These are phyloP conservation scores for Dascillus cervinus DNA, from an alignment of 2,888 invertebrate genomes.

Conservation along the genomic window DNA sequence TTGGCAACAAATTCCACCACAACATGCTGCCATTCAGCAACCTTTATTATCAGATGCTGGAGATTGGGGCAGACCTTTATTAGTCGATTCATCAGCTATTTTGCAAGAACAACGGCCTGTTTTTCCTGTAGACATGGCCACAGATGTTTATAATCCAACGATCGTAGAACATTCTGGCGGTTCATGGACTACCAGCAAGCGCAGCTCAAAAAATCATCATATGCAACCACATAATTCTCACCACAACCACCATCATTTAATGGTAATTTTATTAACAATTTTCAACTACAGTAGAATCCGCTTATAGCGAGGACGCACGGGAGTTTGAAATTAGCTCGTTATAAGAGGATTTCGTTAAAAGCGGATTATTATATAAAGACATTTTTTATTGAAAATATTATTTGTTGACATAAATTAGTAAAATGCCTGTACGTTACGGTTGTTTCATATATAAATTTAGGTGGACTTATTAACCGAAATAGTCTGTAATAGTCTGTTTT, in stretches of 20 bases:
- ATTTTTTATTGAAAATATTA: too few relatives aligned
- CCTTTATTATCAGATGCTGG: slow-evolving; percentile 53
- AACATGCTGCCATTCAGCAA: slow-evolving; percentile 54
- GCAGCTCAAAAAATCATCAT: slow-evolving; percentile 53
- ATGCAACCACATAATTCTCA: slow-evolving; percentile 45
- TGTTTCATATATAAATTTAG: too few relatives aligned
- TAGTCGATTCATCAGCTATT: slow-evolving; percentile 69
- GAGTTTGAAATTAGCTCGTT: too few relatives aligned
- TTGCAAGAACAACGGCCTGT: slow-evolving; percentile 59
- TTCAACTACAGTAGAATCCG: too few relatives aligned
- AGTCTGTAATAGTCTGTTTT: too few relatives aligned
- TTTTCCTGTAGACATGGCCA: slow-evolving; percentile 50
- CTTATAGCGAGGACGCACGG: too few relatives aligned
- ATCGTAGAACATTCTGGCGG: slow-evolving; percentile 47
- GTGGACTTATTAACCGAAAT: too few relatives aligned
- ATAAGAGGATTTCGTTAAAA: too few relatives aligned
- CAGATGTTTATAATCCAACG: slow-evolving; percentile 52
- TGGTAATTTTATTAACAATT: slow-evolving; percentile 32
- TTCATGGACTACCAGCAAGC: slow-evolving; percentile 41
- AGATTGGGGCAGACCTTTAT: slow-evolving; percentile 66
- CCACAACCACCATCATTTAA: slow-evolving; percentile 33
- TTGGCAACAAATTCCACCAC: slow-evolving; percentile 72
- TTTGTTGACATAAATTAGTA: too few relatives aligned
- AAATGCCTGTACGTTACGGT: too few relatives aligned
- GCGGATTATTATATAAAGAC: too few relatives aligned